Conservation (phyloP, 2,797 vertebrate species). For the Heliangelus exortis region DNA sequence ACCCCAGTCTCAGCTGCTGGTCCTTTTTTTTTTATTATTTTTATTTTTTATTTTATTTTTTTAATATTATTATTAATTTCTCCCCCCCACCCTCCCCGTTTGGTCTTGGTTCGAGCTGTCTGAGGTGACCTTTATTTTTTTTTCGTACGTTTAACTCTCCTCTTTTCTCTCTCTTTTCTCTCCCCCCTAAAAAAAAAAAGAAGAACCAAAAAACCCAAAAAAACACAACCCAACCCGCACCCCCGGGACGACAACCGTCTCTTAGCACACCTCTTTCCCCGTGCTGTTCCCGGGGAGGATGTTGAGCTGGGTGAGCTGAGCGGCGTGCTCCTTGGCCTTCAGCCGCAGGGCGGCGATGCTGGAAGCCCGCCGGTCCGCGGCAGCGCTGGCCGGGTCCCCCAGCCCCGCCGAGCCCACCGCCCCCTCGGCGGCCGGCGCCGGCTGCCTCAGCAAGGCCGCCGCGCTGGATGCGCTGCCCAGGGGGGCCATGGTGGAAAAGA, state of each 20-base stretch:
- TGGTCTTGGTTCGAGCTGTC: conserved; percentile 77
- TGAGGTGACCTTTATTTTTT: conserved; percentile 63
- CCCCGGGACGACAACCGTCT: not conserved
- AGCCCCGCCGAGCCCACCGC: conserved; percentile 86
- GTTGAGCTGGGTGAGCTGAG: conserved; percentile 97
- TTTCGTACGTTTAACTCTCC: not conserved
- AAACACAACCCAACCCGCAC: not conserved
- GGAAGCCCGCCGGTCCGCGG: conserved; percentile 94
- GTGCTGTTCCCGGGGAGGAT: conserved; percentile 90
- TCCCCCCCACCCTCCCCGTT: conserved; percentile 51
- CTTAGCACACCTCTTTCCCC: conserved; percentile 99
- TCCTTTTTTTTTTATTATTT: conserved; percentile 47
- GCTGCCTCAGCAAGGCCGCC: conserved; percentile 91
- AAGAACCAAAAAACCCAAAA: too few relatives aligned
- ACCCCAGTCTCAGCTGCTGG: conserved; percentile 56
- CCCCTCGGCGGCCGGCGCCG: conserved; percentile 87
- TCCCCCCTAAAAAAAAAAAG: not conserved
- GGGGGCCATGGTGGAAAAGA: conserved; percentile 96
- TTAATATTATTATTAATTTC: not conserved
- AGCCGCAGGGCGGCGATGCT: conserved; percentile 97
- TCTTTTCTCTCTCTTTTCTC: not conserved
- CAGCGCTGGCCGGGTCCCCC: conserved; percentile 87
- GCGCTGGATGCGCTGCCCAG: conserved; percentile 94
- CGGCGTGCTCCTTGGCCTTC: conserved; percentile 98
- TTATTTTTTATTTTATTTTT: not conserved